Evolutionary conservation across 2,888 invertebrate genomes (phyloP), one percentile per base, ranked within the genome.

Genomic region (Cephus runcator): DNA sequence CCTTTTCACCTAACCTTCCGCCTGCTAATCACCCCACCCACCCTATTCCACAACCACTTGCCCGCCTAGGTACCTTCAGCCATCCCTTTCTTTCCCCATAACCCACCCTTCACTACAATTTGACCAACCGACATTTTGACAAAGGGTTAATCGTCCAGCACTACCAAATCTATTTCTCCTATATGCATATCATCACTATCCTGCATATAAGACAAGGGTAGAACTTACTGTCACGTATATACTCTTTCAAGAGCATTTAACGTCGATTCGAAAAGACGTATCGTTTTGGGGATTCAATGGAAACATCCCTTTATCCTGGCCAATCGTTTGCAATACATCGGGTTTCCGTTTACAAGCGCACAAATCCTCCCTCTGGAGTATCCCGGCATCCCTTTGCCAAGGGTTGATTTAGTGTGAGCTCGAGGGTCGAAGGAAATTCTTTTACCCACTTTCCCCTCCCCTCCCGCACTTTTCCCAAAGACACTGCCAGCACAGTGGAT

Each of bases 291-390:
- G 85, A 88, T 90, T 88, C 23, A 56, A 56, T 56, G 56, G 23
- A 23, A 56, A 56, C 56, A 56, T 56, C 89, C 88, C 89, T 89
- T 90, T 89, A 90, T 89, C 88, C 88, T 88, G 86, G 87, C 89
- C 90, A 91, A 90, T 91, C 90, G 90, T 90, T 90, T 85, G 87
- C 87, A 87, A 90, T 89, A 89, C 86, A 89, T 87, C 87, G 87
- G 84, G 84, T 79, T 83, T 85, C 82, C 82, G 85, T 84, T 87
- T 88, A 89, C 88, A 87, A 87, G 86, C 83, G 83, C 87, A 89
- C 89, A 90, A 89, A 90, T 90, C 89, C 83, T 86, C 73, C 83
- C 56, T 56, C 56, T 56, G 23, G 23, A 56, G 56, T 56, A 56
- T 56, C 56, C 56, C 15, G 56, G 56, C 56, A 56, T 56, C 56